phyloP scores from a whole-genome alignment of 2,888 invertebrate genomes.

The Azorinus chamasolen region DNA sequence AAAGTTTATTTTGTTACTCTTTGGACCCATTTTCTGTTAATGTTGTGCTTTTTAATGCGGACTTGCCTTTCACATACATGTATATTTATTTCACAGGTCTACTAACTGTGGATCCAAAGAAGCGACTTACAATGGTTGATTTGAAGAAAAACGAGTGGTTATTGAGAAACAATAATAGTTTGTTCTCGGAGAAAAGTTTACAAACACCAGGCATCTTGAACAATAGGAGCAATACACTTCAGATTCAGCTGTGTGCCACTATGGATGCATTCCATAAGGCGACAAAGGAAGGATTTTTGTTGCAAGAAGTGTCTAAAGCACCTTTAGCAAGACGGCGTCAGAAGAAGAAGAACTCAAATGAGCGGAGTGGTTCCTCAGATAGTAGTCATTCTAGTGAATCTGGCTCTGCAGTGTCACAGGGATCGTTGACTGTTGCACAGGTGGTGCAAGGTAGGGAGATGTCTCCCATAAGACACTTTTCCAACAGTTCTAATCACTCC shows the following conservation, averaged over 20 bases:
- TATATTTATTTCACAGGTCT: conserved; percentile 88
- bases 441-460: conserved; percentile 39
- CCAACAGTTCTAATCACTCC: conserved; percentile 68
- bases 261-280: conserved; percentile 91
- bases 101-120: conserved; percentile 92
- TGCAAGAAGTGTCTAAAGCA: conserved; percentile 91
- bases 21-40: no score
- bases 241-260: conserved; percentile 89
- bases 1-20: no score
- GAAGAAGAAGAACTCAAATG: conserved; percentile 82
- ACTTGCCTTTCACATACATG: no score
- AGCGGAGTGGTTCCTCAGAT: conserved; percentile 81
- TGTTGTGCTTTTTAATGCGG: no score
- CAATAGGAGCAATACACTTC: conserved; percentile 87
- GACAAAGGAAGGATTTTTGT: conserved; percentile 91
- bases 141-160: conserved; percentile 91
- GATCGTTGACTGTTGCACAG: conserved; percentile 15
- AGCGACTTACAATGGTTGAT: conserved; percentile 90
- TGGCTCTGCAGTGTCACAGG: conserved; percentile 54
- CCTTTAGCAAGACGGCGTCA: conserved; percentile 90
- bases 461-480: conserved; percentile 76
- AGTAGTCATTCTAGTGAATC: conserved; percentile 78
- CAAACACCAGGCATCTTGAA: conserved; percentile 89
- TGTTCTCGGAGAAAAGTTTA: conserved; percentile 88
- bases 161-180: conserved; percentile 81